Evolutionary conservation across 2,888 invertebrate genomes (phyloP), one percentile per base, ranked within the genome.

Genomic region (Cheilosia urbana): DNA sequence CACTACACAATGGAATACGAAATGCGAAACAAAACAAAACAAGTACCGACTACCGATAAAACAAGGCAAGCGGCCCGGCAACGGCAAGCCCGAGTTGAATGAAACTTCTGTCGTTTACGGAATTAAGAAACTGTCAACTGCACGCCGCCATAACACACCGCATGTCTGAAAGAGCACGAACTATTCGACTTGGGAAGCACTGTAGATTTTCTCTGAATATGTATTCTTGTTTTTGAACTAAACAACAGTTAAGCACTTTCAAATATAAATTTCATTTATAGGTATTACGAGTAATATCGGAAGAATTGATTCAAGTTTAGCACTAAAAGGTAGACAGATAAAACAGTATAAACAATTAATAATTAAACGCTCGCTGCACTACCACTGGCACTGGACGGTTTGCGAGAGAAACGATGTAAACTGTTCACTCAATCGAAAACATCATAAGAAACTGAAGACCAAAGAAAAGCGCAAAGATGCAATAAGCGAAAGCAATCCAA

Each of bases 81-180:
- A 27, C 27, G 27, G 27, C 27, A 73, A 76, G n/a, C 51, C 42
- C 45, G 73, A 84, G 83, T 84, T 84, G 83, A 84, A 84, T 84
- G 78, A 84, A 84, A 79, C 83, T 79, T 79, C 75, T 51, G 58
- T 37, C 63, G 79, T 80, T 75, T 68, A 79, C 68, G 69, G 83
- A 79, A 84, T 63, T 37, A 24, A 65, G 30, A 75, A 79, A 79
- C 63, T 84, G 83, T 83, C 83, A 83, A 83, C 83, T 65, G 47
- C 73, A 51, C 73, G 62, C 60, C 55, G 66, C 27, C 34, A 58
- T 66, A 24, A 55, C n/a, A 40, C 17, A 68, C 15, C 37, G 24
- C 24, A 51, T 2, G 78, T 49, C 51, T 11, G 53, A 83, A 65
- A 72, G 82, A 83, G 82, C 62, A 21, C 27, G 63, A 34, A 34